phyloP scores from a whole-genome alignment of 2,888 invertebrate genomes.

The Gonocerus acuteangulatus region DNA sequence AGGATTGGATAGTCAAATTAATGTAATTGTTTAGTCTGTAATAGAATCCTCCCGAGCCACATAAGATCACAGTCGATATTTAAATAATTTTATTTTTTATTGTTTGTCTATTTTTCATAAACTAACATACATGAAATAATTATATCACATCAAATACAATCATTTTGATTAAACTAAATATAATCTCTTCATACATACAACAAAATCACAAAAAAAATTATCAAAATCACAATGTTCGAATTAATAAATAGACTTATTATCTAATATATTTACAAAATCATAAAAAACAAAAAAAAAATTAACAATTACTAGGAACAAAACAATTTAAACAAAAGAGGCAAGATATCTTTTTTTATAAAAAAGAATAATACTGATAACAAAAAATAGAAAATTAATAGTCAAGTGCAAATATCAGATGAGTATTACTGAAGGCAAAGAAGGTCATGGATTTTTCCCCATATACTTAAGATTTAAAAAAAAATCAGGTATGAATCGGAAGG shows the following conservation, averaged over 20 bases:
- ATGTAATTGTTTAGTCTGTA: no score
- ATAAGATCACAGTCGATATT: not conserved
- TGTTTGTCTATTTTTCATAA: not conserved
- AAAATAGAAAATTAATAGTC: no score
- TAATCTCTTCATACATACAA: conserved; percentile 14
- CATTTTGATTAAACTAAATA: conserved; percentile 24
- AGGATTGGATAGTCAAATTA: no score
- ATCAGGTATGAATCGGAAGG: no score
- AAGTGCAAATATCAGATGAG: no score
- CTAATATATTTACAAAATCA: conserved; percentile 14
- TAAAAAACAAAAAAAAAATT: conserved; percentile 9
- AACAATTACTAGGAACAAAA: conserved; percentile 9
- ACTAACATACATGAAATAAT: conserved; percentile 1
- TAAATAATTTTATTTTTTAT: not conserved
- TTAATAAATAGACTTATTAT: conserved; percentile 15
- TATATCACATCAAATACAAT: conserved; percentile 20
- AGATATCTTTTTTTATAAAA: no score
- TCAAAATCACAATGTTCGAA: conserved; percentile 18
- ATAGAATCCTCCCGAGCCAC: not conserved
- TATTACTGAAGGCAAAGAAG: no score
- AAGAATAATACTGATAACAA: no score
- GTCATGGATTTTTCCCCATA: no score
- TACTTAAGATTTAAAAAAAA: no score
- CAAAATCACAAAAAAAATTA: conserved; percentile 12
- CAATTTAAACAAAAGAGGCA: not conserved